These are phyloP conservation scores for Calycopis cecrops DNA, from an alignment of 1,140 invertebrate genomes.

Conservation along the genomic window DNA sequence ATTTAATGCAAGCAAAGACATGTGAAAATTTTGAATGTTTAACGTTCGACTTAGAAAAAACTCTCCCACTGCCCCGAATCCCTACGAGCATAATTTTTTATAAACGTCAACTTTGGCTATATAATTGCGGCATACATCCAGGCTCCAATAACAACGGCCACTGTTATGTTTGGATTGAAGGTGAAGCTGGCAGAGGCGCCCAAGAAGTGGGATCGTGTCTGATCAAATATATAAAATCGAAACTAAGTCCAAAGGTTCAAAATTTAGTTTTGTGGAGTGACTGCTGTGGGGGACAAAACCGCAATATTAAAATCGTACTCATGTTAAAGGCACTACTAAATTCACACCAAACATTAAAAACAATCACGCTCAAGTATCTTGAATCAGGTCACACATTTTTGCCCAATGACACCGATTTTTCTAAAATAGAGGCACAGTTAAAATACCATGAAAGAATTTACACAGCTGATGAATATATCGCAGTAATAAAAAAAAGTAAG, in stretches of 20 bases:
- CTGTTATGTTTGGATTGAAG: constrained; percentile 45
- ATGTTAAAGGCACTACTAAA: constrained; percentile 37
- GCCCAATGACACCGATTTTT: constrained; percentile 45
- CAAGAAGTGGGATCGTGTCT: constrained; percentile 49
- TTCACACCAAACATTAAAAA: constrained; percentile 28
- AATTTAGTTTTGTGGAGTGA: constrained; percentile 49
- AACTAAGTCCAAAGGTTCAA: constrained; percentile 27
- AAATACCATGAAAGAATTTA: constrained; percentile 24
- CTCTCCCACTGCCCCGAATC: constrained; percentile 39
- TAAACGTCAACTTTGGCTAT: constrained; percentile 44
- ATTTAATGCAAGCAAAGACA: constrained; percentile 19
- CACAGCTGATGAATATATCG: constrained; percentile 22
- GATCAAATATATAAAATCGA: constrained; percentile 33
- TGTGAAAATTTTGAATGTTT: constrained; percentile 19
- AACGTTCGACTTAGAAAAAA: constrained; percentile 48
- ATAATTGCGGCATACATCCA: constrained; percentile 36
- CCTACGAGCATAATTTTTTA: constrained; percentile 28
- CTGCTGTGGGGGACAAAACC: constrained; percentile 51
- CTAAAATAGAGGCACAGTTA: constrained; percentile 20
- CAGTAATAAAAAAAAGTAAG: constrained; percentile 25
- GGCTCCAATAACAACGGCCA: constrained; percentile 29
- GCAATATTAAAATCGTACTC: no score
- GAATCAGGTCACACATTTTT: constrained; percentile 51
- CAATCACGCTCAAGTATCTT: no score
- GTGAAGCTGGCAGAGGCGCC: constrained; percentile 37